These are phyloP conservation scores for Drosophila pseudotakahashii DNA, from an alignment of 2,888 invertebrate species.

Conservation along the genomic window DNA sequence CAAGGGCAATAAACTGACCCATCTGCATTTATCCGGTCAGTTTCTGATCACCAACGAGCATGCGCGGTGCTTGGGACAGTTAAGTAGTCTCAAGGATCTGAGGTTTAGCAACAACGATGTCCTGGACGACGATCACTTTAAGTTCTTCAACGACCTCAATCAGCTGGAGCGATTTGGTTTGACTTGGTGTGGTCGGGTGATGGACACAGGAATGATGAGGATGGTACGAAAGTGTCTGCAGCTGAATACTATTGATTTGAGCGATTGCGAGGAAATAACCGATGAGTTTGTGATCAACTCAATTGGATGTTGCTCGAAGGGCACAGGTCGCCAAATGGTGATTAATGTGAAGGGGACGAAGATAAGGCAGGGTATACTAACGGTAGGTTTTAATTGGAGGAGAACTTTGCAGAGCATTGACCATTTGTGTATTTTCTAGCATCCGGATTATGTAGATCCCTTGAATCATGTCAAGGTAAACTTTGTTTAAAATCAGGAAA, in stretches of 20 bases:
- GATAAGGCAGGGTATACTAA: slow-evolving; percentile 43
- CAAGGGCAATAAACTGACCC: slow-evolving; percentile 49
- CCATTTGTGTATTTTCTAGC: slow-evolving; percentile 23
- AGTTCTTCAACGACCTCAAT: slow-evolving; percentile 56
- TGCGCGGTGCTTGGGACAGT: slow-evolving; percentile 57
- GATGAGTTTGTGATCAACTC: slow-evolving; percentile 59
- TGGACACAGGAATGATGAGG: slow-evolving; percentile 55
- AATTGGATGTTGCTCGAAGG: slow-evolving; percentile 47
- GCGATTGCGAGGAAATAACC: slow-evolving; percentile 54
- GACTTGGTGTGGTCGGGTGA: slow-evolving; percentile 51
- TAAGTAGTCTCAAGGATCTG: slow-evolving; percentile 54
- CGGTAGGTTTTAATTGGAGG: slow-evolving; percentile 21
- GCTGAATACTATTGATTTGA: slow-evolving; percentile 50
- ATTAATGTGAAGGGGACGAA: slow-evolving; percentile 49
- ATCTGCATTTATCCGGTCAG: slow-evolving; percentile 60
- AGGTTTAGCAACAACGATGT: slow-evolving; percentile 58
- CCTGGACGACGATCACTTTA: slow-evolving; percentile 64
- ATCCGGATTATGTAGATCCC: slow-evolving; percentile 56
- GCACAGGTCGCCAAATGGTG: slow-evolving; percentile 23
- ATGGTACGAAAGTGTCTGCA: slow-evolving; percentile 53
- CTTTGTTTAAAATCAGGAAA: slow-evolving; percentile 16
- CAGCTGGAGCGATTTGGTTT: slow-evolving; percentile 39
- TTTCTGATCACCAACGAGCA: slow-evolving; percentile 61
- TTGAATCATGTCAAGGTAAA: slow-evolving; percentile 54
- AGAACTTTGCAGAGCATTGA: neutral